A percentile compares a stretch with the other conserved stretches of the same genome.
These are phyloP conservation scores for Entomobrya multifasciata DNA, from an alignment of 2,888 invertebrate species.

Conservation along the genomic window DNA sequence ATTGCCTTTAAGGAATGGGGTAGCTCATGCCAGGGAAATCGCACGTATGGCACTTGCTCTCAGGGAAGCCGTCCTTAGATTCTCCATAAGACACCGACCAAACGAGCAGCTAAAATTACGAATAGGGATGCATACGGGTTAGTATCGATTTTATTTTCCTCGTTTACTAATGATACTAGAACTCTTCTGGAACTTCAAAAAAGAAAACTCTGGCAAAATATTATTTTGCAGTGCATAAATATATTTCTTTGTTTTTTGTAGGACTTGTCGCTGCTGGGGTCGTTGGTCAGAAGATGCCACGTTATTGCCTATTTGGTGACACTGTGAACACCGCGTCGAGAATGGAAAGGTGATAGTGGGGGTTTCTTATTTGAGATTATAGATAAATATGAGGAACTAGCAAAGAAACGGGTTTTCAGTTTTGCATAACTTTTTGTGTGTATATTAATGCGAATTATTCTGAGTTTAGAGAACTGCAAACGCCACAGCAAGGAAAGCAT, in stretches of 20 bases:
- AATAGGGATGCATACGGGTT: constrained; percentile 90
- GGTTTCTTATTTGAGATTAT: neutral
- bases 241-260: constrained; percentile 80
- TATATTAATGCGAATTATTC: too few relatives aligned
- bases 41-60: constrained; percentile 93
- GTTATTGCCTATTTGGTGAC: constrained; percentile 85
- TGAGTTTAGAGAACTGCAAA: too few relatives aligned
- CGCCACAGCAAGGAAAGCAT: neutral
- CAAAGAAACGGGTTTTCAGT: too few relatives aligned
- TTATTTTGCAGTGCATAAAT: constrained; percentile 9
- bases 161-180: neutral
- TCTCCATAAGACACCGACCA: constrained; percentile 88
- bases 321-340: constrained; percentile 65
- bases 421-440: too few relatives aligned
- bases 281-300: constrained; percentile 78
- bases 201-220: neutral
- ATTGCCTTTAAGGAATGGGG: constrained; percentile 88
- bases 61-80: constrained; percentile 88
- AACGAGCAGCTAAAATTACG: constrained; percentile 89
- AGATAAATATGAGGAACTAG: too few relatives aligned
- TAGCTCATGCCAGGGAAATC: constrained; percentile 88
- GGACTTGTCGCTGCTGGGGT: constrained; percentile 83
- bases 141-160: constrained; percentile 83
- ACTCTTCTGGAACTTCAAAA: neutral
- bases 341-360: constrained; percentile 56